phyloP scores from a whole-genome alignment of 2,888 invertebrate species.

The Dolomedes plantarius region DNA sequence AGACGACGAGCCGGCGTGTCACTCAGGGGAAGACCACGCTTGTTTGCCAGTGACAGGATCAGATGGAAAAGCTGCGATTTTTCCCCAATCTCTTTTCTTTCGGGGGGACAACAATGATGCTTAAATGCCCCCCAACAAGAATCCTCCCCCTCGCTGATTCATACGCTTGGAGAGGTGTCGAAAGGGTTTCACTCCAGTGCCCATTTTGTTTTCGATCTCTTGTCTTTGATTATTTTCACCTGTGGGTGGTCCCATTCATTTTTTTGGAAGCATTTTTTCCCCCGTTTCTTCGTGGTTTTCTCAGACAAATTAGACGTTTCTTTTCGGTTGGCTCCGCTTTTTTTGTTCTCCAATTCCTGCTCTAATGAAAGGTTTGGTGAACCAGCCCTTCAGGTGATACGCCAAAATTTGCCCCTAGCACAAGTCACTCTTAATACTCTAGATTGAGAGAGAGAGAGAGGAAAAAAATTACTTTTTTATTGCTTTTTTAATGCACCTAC shows the following conservation, averaged over 20 bases:
- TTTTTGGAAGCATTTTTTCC: background rate
- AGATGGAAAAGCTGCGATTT: conserved; percentile 64
- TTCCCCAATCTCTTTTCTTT: conserved; percentile 56
- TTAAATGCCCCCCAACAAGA: conserved; percentile 32
- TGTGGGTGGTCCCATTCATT: conserved; percentile 34
- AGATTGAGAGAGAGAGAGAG: no score
- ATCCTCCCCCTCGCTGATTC: conserved; percentile 64
- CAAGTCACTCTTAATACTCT: no score
- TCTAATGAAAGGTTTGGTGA: conserved; percentile 7
- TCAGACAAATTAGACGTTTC: conserved; percentile 40
- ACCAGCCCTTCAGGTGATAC: background rate
- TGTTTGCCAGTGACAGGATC: conserved; percentile 69
- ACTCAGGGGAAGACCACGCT: conserved; percentile 67
- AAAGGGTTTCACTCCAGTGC: conserved; percentile 62
- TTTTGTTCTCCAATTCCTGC: conserved; percentile 1
- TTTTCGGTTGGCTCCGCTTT: conserved; percentile 17
- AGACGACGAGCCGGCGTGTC: conserved; percentile 66
- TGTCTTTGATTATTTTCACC: conserved; percentile 22
- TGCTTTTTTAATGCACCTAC: no score
- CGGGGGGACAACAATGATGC: conserved; percentile 27
- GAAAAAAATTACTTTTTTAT: no score
- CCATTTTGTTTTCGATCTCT: conserved; percentile 52
- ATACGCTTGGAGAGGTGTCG: conserved; percentile 54
- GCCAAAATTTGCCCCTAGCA: background rate
- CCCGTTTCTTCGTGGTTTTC: conserved; percentile 18